Conservation (phyloP, 2,888 invertebrate species). For the Catocala sponsa region DNA sequence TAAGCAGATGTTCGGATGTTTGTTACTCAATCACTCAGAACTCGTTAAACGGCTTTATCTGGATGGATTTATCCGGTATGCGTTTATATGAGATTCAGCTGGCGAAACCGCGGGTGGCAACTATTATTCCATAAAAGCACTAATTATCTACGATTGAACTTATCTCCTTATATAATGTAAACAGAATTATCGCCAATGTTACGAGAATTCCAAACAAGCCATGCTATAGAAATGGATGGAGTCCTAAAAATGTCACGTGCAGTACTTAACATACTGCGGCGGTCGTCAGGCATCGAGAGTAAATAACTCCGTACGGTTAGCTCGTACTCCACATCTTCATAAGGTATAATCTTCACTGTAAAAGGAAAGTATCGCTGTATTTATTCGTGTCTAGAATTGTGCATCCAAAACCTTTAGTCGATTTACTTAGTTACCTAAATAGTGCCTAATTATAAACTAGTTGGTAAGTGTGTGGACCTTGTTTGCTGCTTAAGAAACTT, state of each 20-base stretch:
- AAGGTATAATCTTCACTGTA: conserved; percentile 2
- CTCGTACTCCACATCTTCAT: conserved; percentile 3
- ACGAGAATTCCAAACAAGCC: background rate
- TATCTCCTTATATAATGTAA: too few species aligned
- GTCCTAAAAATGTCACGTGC: conserved; percentile 1
- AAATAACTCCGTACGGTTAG: conserved; percentile 2
- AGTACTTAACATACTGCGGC: background rate
- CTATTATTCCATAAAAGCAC: too few species aligned
- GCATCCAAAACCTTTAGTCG: background rate
- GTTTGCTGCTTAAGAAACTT: too few species aligned
- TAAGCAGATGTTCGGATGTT: too few species aligned
- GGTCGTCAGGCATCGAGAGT: background rate
- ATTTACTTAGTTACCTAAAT: background rate
- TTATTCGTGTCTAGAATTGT: conserved; percentile 9
- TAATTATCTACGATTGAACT: too few species aligned
- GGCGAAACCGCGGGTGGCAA: too few species aligned
- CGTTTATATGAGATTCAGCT: too few species aligned
- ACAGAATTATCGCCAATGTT: too few species aligned
- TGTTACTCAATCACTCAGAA: too few species aligned
- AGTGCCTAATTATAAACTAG: background rate
- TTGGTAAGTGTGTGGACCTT: background rate
- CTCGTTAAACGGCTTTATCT: too few species aligned
- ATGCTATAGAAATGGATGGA: background rate
- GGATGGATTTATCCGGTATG: too few species aligned
- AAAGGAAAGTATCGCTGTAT: conserved; percentile 7